These are phyloP conservation scores for Notodonta ziczac DNA, from an alignment of 2,888 invertebrate species.

Conservation along the genomic window DNA sequence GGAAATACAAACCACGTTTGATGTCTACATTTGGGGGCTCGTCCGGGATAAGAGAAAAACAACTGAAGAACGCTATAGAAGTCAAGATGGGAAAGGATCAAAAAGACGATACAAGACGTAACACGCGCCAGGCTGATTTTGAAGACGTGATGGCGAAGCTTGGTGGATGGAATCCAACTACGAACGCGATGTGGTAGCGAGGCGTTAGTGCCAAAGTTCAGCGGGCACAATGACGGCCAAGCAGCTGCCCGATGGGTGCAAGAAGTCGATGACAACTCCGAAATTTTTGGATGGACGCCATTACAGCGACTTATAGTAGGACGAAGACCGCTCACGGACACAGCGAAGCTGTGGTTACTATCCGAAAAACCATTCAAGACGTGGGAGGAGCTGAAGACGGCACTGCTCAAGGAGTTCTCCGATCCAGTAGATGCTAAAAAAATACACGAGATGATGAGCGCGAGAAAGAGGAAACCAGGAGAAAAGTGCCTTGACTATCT, in stretches of 20 bases:
- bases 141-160: background rate
- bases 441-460: slow-evolving; percentile 20
- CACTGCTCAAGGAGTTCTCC: slow-evolving; percentile 10
- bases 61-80: no score
- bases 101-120: background rate
- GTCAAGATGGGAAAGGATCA: background rate
- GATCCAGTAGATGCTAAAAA: slow-evolving; percentile 11
- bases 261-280: slow-evolving; percentile 12
- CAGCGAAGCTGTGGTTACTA: slow-evolving; percentile 14
- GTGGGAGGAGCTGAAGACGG: slow-evolving; percentile 11
- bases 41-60: no score
- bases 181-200: background rate
- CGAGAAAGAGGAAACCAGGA: slow-evolving; percentile 8
- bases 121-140: background rate
- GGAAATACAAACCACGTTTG: no score
- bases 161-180: background rate
- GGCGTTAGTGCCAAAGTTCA: slow-evolving; percentile 5
- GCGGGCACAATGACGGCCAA: slow-evolving; percentile 8
- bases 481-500: slow-evolving; percentile 27
- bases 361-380: slow-evolving; percentile 7
- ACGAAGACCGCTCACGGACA: slow-evolving; percentile 13
- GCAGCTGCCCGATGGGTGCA: slow-evolving; percentile 9
- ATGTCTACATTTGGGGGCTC: no score
- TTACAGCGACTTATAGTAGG: slow-evolving; percentile 19
- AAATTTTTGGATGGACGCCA: slow-evolving; percentile 17